phyloP scores from a whole-genome alignment of 2,797 vertebrate species.

The Melanogrammus aeglefinus region DNA sequence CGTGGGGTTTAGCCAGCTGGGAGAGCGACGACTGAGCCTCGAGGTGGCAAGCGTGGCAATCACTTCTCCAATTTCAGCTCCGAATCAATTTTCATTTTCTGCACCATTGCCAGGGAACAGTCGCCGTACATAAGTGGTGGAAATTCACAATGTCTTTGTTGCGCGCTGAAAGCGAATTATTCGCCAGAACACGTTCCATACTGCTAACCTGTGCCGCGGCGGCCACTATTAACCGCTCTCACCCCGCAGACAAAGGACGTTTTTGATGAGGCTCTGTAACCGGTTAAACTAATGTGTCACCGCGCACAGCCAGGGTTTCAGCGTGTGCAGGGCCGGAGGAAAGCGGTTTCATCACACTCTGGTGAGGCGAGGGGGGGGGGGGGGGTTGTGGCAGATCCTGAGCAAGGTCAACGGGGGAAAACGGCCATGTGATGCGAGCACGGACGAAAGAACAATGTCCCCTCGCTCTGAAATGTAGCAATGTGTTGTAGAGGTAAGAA shows the following conservation, averaged over 20 bases:
- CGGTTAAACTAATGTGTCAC: constrained; percentile 23
- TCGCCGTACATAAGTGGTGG: constrained; percentile 8
- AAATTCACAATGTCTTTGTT: constrained; percentile 15
- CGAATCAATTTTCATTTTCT: constrained; percentile 31
- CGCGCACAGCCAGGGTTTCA: constrained; percentile 21
- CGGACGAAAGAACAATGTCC: neutral
- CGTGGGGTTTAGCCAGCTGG: constrained; percentile 32
- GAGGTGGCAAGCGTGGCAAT: constrained; percentile 28
- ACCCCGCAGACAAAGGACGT: constrained; percentile 1
- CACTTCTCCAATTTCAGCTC: too few species aligned
- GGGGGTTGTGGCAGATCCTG: neutral
- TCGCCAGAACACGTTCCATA: constrained; percentile 4
- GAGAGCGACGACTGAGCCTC: constrained; percentile 35
- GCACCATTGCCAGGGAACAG: constrained; percentile 12
- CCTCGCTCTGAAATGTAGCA: neutral
- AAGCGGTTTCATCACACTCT: neutral
- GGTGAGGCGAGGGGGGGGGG: too few species aligned
- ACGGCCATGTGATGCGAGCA: neutral
- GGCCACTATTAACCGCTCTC: constrained; percentile 13
- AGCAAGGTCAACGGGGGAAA: neutral
- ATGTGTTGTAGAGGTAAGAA: neutral
- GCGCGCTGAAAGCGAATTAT: neutral
- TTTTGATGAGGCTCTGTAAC: constrained; percentile 19
- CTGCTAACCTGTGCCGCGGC: constrained; percentile 4
- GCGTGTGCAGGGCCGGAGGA: constrained; percentile 6